Conservation (phyloP, 37 sponge, comb jelly and placozoan species). For the Diacarnus erythraeanus region DNA sequence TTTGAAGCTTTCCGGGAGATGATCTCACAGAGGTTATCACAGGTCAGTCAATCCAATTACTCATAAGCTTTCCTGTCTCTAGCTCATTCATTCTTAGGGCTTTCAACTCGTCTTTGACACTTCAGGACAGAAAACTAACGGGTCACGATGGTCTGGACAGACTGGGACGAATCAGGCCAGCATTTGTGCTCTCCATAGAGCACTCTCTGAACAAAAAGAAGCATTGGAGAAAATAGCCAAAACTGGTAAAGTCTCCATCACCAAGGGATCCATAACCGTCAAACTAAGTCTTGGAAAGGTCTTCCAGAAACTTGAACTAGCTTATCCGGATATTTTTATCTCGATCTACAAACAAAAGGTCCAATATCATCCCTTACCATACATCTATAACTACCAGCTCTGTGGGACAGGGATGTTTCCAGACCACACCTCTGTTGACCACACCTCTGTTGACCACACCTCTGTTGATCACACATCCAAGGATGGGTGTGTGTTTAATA, state of each 20-base stretch:
- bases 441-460: not conserved
- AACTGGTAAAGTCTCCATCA: not conserved
- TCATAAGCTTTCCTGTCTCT: not conserved
- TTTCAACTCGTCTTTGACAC: constrained; percentile 55
- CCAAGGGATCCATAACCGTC: constrained; percentile 1
- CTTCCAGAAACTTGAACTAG: constrained; percentile 39
- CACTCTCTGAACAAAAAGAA: constrained; percentile 17
- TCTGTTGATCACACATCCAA: not conserved
- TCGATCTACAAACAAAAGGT: constrained; percentile 46
- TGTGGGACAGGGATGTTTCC: too few species aligned
- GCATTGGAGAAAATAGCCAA: not conserved
- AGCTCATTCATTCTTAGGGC: constrained; percentile 32
- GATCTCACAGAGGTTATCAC: constrained; percentile 71
- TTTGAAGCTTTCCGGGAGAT: constrained; percentile 62
- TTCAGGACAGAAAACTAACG: not conserved
- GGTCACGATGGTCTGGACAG: constrained; percentile 5
- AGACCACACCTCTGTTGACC: too few species aligned
- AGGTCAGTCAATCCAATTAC: constrained; percentile 24
- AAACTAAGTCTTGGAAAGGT: constrained; percentile 64
- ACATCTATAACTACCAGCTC: constrained; percentile 34
- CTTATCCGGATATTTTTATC: constrained; percentile 46
- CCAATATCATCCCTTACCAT: not conserved
- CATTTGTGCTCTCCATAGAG: constrained; percentile 39
- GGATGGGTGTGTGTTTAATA: not conserved
- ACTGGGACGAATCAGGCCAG: constrained; percentile 15